Evolutionary conservation across 1,140 invertebrate genomes (phyloP), one percentile per base, ranked within the genome.

Genomic region (Araneus ventricosus): DNA sequence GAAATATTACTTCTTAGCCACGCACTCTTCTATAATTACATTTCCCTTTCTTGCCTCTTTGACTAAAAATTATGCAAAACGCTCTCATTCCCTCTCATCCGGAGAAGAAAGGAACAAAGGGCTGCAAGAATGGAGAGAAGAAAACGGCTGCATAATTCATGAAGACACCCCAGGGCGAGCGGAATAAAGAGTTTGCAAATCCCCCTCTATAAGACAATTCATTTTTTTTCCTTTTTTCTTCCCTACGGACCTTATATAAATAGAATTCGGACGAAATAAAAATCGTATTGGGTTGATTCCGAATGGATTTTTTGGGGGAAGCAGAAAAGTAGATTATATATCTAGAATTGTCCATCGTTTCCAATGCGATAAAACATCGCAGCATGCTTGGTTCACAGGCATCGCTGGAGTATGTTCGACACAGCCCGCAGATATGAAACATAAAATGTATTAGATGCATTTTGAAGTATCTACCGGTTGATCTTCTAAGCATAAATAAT

Each of bases 1-100:
- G 20, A 75, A 75, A 75, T 75, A 75, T 75, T 59, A 86, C 57
- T 41, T 86, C 30, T 41, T 45, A 24, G 14, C 57, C 10, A 41
- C 27, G 17, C 84, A 41, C 84, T 86, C 80, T 82, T 45, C 84
- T 75, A 61, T 86, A 86, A 86, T 86, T 86, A 61, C 84, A 86
- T 86, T 61, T 86, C 30, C 84, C 30, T 86, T 86, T 86, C 52
- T n/a, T 86, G 57, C 27, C 45, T 34, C 57, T 45, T 86, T 34
- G 45, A 61, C 84, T 86, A 24, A 86, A 86, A 86, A 86, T 86
- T 86, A 86, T 86, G 84, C 84, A 86, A 86, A 86, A 86, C 84
- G 84, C 52, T 45, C 30, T 45, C 57, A 24, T 61, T 34, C n/a
- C 24, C 37, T 27, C 0, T 52, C 45, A 1, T 52, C 41, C 37